Evolutionary conservation across 23 tunicate genomes (phyloP).

Genomic region (Pegea sp.): DNA sequence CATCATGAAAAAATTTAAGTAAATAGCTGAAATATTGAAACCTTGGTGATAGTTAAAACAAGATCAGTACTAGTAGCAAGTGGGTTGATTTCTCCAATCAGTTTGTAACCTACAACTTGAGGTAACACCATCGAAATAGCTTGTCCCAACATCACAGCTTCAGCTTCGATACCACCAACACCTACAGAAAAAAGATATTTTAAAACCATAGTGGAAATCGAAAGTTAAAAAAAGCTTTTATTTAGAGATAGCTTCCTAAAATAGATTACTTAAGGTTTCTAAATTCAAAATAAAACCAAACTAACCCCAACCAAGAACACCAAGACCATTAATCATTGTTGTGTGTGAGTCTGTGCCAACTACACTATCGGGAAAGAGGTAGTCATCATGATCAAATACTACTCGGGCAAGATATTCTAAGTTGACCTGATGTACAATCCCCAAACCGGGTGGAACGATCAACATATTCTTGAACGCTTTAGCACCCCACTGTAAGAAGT

Average conservation of each 20-base stretch:
- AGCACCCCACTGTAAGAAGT: constrained; percentile 78
- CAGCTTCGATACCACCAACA: constrained; percentile 98
- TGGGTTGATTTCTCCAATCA: constrained; percentile 60
- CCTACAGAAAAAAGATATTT: constrained; percentile 9
- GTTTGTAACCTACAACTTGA: constrained; percentile 87
- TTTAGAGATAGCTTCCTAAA: too few species aligned
- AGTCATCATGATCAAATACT: constrained; percentile 43
- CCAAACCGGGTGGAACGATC: constrained; percentile 95
- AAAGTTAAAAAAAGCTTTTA: background rate
- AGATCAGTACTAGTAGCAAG: constrained; percentile 97
- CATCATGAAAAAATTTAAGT: too few species aligned
- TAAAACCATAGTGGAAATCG: background rate
- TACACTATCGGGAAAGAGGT: constrained; percentile 81
- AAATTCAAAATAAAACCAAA: background rate
- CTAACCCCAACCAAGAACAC: constrained; percentile 99
- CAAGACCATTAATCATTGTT: constrained; percentile 98
- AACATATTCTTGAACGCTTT: constrained; percentile 63
- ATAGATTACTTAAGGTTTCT: background rate
- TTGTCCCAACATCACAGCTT: constrained; percentile 97
- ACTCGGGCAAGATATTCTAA: constrained; percentile 92
- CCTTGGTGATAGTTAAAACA: constrained; percentile 90
- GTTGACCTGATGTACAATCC: constrained; percentile 97
- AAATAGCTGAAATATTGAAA: too few species aligned
- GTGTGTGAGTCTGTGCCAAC: constrained; percentile 99
- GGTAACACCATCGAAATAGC: constrained; percentile 96